Conservation (phyloP, 2,888 invertebrate genomes). For the Agrochola lychnidis region DNA sequence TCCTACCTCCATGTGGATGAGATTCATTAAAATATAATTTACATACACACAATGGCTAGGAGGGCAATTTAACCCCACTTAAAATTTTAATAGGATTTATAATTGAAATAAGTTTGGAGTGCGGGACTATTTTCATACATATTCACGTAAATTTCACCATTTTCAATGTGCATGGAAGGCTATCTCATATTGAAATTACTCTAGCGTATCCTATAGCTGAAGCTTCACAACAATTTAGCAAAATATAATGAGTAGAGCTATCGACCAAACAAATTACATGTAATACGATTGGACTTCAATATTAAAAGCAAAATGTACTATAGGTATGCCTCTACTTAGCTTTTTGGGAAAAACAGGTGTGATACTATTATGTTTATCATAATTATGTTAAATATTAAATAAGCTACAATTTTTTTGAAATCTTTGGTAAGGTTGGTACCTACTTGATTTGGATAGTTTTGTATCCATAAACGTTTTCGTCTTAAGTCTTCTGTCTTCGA, state of each 20-base stretch:
- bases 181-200: not conserved
- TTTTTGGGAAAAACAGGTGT: not conserved
- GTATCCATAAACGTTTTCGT: not conserved
- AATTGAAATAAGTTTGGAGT: conserved; percentile 49
- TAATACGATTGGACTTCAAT: not conserved
- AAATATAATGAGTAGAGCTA: not conserved
- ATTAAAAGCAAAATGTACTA: not conserved
- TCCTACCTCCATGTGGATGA: not conserved
- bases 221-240: not conserved
- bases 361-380: too few relatives aligned
- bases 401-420: not conserved
- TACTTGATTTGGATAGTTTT: not conserved
- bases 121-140: conserved; percentile 25
- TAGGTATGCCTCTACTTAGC: not conserved
- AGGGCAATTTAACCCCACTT: conserved; percentile 39
- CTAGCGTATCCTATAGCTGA: not conserved
- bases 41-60: conserved; percentile 24
- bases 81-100: conserved; percentile 51
- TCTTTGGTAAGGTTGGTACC: not conserved
- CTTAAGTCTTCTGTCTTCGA: not conserved
- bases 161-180: not conserved
- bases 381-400: not conserved
- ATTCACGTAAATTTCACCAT: conserved; percentile 11
- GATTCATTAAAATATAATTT: conserved; percentile 46
- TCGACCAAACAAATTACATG: not conserved